phyloP scores from a whole-genome alignment of 2,888 invertebrate species.

The Electrophaes corylata region DNA sequence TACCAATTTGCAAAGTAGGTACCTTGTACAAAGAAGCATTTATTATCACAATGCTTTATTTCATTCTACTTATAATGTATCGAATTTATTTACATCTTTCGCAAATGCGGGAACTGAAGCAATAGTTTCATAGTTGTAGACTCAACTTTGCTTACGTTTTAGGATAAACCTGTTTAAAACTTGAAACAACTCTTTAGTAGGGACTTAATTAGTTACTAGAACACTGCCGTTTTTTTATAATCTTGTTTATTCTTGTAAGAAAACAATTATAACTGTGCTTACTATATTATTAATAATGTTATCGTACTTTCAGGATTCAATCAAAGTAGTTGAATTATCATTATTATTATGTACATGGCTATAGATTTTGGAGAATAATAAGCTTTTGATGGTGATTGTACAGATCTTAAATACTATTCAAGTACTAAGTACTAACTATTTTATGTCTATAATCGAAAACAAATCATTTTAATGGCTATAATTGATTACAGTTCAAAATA shows the following conservation, averaged over 20 bases:
- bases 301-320: too few relatives aligned
- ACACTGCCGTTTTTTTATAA: constrained; percentile 18
- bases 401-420: background rate
- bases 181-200: background rate
- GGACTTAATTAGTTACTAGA: constrained; percentile 8
- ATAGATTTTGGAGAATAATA: background rate
- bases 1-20: background rate
- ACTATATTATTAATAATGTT: too few relatives aligned
- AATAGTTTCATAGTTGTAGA: constrained; percentile 1
- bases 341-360: too few relatives aligned
- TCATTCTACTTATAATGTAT: constrained; percentile 4
- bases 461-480: background rate
- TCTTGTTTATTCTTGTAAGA: background rate
- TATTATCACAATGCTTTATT: constrained; percentile 12
- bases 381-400: background rate
- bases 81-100: constrained; percentile 15
- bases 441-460: background rate
- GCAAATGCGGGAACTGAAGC: constrained; percentile 2
- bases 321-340: too few relatives aligned
- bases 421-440: background rate
- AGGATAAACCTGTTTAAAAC: background rate
- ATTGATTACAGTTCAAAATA: background rate
- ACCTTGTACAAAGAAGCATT: constrained; percentile 5
- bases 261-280: background rate
- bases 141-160: background rate